phyloP scores from a whole-genome alignment of 1,140 invertebrate genomes.

The Caenorhabditis latens region DNA sequence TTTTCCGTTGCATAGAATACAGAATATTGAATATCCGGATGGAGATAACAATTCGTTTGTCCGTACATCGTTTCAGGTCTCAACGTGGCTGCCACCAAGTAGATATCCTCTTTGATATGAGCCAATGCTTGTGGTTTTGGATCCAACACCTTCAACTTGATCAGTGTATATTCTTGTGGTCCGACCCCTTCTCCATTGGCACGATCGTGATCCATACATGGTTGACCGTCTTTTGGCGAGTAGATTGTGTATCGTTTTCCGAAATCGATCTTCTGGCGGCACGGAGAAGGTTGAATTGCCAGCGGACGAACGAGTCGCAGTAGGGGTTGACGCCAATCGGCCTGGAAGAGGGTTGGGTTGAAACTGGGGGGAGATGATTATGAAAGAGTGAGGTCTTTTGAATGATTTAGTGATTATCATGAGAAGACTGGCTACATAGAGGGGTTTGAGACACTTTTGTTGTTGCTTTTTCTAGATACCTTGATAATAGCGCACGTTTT shows the following conservation, averaged over 20 bases:
- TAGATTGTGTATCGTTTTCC: constrained; percentile 97
- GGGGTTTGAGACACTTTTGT: too few species aligned
- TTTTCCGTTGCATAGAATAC: constrained; percentile 74
- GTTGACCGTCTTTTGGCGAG: constrained; percentile 95
- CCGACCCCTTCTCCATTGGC: constrained; percentile 95
- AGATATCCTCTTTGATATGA: constrained; percentile 81
- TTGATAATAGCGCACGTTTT: too few species aligned
- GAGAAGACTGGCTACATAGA: too few species aligned
- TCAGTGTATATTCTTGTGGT: constrained; percentile 96
- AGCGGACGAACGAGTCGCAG: constrained; percentile 96
- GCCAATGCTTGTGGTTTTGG: constrained; percentile 69
- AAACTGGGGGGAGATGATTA: too few species aligned
- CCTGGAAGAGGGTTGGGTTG: constrained; percentile 68
- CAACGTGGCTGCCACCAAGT: constrained; percentile 94
- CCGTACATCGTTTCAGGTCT: constrained; percentile 99
- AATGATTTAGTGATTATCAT: too few species aligned
- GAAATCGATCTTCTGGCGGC: constrained; percentile 90
- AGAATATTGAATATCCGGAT: constrained; percentile 87
- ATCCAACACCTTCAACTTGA: constrained; percentile 89
- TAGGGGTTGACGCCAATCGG: constrained; percentile 98
- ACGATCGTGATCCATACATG: constrained; percentile 99
- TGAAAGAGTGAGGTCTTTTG: too few species aligned
- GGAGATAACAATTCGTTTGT: constrained; percentile 98
- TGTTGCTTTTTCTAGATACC: too few species aligned
- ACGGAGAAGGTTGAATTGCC: constrained; percentile 94